Evolutionary conservation across 2,113 vertebrate genomes (phyloP).

Genomic region (Eolophus roseicapilla): DNA sequence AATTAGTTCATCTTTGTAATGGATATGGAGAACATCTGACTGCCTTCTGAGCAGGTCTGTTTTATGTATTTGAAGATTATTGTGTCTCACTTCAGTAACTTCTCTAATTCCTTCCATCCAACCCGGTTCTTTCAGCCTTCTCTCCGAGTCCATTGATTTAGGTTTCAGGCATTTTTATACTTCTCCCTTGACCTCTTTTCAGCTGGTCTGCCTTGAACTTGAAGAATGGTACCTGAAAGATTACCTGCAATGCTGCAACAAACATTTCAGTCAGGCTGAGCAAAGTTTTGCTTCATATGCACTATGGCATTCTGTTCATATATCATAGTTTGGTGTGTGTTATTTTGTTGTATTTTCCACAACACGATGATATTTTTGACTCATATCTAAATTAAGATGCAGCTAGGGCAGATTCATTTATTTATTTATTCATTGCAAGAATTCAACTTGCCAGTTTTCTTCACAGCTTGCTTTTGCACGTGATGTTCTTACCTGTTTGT

Average conservation of each 20-base stretch:
- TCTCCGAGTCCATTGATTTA: not conserved
- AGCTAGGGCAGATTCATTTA: not conserved
- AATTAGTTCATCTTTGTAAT: slow-evolving; percentile 3
- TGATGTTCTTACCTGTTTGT: not conserved
- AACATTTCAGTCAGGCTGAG: not conserved
- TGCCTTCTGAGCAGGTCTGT: not conserved
- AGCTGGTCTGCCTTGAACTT: not conserved
- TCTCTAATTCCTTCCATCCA: not conserved
- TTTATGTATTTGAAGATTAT: not conserved
- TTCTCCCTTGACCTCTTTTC: not conserved
- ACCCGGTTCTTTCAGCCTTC: not conserved
- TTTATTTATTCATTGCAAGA: not conserved
- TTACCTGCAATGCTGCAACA: not conserved
- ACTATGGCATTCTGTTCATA: not conserved
- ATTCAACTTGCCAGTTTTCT: not conserved
- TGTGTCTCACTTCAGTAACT: not conserved
- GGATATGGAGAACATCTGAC: not conserved
- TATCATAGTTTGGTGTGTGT: not conserved
- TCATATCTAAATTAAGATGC: not conserved
- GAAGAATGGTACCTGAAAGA: not conserved
- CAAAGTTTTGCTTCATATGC: not conserved
- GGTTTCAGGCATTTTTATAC: not conserved
- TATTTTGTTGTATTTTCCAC: not conserved
- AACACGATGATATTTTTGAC: not conserved
- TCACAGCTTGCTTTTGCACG: not conserved